phyloP scores from a whole-genome alignment of 2,888 invertebrate genomes.

The Cheilosia soror region DNA sequence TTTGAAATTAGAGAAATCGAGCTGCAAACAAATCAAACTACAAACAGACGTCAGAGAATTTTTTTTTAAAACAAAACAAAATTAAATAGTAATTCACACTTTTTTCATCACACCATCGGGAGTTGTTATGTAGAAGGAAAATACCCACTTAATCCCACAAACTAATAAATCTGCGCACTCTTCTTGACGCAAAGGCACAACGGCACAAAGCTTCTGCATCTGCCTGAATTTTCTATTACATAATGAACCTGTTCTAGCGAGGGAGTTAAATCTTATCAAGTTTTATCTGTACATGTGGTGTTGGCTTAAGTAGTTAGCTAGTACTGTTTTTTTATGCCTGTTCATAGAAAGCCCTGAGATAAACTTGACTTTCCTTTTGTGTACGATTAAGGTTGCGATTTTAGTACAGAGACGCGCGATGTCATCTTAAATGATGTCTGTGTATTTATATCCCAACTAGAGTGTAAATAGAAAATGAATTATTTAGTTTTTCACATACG shows the following conservation, averaged over 20 bases:
- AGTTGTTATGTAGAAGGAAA: neutral
- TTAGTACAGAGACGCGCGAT: slow-evolving; percentile 24
- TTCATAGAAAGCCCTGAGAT: neutral
- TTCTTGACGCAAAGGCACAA: neutral
- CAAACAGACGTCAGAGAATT: slow-evolving; percentile 39
- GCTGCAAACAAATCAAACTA: slow-evolving; percentile 14
- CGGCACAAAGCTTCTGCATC: neutral
- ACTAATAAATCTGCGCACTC: slow-evolving; percentile 10
- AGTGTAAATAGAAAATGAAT: slow-evolving; percentile 25
- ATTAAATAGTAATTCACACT: slow-evolving; percentile 18
- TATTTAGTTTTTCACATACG: slow-evolving; percentile 36
- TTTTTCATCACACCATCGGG: slow-evolving; percentile 1
- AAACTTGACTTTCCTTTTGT: slow-evolving; percentile 19
- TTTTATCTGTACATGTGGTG: slow-evolving; percentile 9
- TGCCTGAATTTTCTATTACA: slow-evolving; percentile 3
- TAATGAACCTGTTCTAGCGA: slow-evolving; percentile 1
- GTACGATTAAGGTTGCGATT: slow-evolving; percentile 5
- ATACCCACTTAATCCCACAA: slow-evolving; percentile 25
- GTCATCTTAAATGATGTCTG: neutral
- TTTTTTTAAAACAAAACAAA: slow-evolving; percentile 11
- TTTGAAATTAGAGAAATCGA: slow-evolving; percentile 21
- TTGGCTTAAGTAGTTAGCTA: slow-evolving; percentile 3
- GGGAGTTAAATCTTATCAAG: slow-evolving; percentile 8
- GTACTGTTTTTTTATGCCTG: neutral
- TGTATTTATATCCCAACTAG: slow-evolving; percentile 30